Percentiles rank a stretch among this genome's conserved stretches.
phyloP scores from a whole-genome alignment of 2,113 vertebrate species.

The Aspiorhynchus laticeps region DNA sequence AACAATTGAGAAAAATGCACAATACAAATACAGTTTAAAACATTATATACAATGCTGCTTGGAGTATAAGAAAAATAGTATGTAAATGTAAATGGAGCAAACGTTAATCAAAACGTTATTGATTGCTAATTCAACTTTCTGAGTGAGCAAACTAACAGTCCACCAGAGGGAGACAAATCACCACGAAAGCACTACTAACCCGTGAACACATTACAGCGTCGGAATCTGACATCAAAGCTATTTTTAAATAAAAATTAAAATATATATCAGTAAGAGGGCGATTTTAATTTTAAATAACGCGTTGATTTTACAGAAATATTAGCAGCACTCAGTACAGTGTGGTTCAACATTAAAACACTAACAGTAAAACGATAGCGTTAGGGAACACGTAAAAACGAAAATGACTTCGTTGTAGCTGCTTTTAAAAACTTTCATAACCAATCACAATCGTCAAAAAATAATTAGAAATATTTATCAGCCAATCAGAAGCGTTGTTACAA shows the following conservation, averaged over 20 bases:
- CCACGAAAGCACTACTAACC: not conserved
- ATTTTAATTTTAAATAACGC: not conserved
- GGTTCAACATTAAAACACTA: not conserved
- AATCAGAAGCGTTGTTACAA: not conserved
- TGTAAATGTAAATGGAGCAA: no score
- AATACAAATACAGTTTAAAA: not conserved
- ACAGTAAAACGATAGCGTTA: not conserved
- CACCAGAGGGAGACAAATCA: slow-evolving; percentile 7
- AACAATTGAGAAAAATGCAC: not conserved
- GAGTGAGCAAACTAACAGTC: not conserved
- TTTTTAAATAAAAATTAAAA: not conserved
- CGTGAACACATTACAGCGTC: not conserved
- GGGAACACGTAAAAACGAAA: not conserved
- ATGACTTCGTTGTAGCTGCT: not conserved
- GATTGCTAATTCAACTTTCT: not conserved
- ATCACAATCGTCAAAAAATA: not conserved
- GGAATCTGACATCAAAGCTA: not conserved
- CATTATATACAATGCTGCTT: not conserved
- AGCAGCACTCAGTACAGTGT: not conserved
- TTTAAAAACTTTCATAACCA: not conserved
- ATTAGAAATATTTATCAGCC: not conserved
- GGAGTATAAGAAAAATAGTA: not conserved
- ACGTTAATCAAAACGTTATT: not conserved
- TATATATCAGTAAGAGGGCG: no score
- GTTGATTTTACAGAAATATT: not conserved